phyloP scores from a whole-genome alignment of 2,888 invertebrate genomes.

The Tetrapedia diversipes region DNA sequence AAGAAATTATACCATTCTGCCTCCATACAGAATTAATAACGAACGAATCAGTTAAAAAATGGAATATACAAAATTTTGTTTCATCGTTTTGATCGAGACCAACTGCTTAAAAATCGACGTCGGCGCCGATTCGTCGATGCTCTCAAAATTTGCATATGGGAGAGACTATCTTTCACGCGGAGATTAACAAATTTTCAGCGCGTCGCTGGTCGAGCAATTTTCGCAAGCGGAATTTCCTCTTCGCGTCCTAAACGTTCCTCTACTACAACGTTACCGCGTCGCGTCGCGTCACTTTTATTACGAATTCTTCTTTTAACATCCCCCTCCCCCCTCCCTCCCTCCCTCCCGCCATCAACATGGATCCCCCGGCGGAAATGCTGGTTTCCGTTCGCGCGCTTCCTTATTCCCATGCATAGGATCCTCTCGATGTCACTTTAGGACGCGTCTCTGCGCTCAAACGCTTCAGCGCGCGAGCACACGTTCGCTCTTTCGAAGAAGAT shows the following conservation, averaged over 20 bases:
- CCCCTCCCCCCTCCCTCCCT: no score
- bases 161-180: background rate
- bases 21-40: no score
- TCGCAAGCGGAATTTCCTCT: slow-evolving; percentile 35
- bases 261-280: slow-evolving; percentile 29
- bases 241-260: slow-evolving; percentile 43
- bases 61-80: no score
- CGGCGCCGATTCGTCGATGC: background rate
- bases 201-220: slow-evolving; percentile 27
- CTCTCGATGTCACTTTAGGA: slow-evolving; percentile 59
- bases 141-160: background rate
- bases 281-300: slow-evolving; percentile 39
- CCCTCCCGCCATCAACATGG: no score
- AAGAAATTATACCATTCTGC: no score
- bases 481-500: slow-evolving; percentile 59
- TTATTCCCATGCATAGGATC: slow-evolving; percentile 53
- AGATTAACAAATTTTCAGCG: slow-evolving; percentile 27
- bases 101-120: no score
- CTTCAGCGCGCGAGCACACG: background rate
- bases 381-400: slow-evolving; percentile 24
- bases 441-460: slow-evolving; percentile 46
- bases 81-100: no score
- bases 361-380: slow-evolving; percentile 13
- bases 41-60: no score
- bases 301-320: slow-evolving; percentile 47